phyloP scores from a whole-genome alignment of 2,888 invertebrate genomes.

The Caenorhabditis sp. region DNA sequence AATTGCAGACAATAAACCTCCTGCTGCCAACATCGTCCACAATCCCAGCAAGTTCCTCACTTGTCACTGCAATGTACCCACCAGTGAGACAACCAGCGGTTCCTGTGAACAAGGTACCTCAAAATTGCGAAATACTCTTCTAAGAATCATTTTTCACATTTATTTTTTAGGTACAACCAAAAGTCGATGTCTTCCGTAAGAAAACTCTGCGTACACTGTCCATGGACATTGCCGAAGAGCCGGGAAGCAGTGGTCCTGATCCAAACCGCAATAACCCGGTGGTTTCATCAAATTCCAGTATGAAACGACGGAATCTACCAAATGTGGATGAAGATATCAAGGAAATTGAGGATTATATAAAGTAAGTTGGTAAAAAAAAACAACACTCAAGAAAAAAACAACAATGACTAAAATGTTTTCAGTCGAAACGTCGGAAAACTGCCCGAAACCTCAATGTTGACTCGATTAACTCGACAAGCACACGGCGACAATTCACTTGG shows the following conservation, averaged over 20 bases:
- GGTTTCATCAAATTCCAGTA: conserved; percentile 19
- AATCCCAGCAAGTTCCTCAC: conserved; percentile 72
- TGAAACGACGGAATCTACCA: conserved; percentile 28
- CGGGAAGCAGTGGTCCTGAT: conserved; percentile 44
- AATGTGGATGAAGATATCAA: conserved; percentile 58
- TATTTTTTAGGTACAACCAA: conserved; percentile 65
- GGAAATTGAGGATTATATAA: conserved; percentile 66
- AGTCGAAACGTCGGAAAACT: conserved; percentile 67
- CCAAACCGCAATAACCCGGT: conserved; percentile 39
- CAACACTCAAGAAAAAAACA: no score
- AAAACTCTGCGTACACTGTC: conserved; percentile 71
- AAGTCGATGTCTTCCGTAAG: conserved; percentile 71
- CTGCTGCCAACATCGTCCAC: conserved; percentile 27
- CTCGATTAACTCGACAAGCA: conserved; percentile 59
- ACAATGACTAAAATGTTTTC: conserved; percentile 12
- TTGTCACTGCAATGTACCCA: conserved; percentile 81
- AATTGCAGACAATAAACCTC: conserved; percentile 46
- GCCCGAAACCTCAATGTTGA: conserved; percentile 59
- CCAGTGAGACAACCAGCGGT: conserved; percentile 67
- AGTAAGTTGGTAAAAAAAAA: conserved; percentile 28
- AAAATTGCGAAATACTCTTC: background rate
- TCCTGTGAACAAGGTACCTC: conserved; percentile 44
- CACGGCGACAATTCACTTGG: conserved; percentile 46
- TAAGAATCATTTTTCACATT: no score
- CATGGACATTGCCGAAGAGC: conserved; percentile 69